Evolutionary conservation across 2,797 vertebrate species (phyloP).

Genomic region (Dendrocincla tyrannina): DNA sequence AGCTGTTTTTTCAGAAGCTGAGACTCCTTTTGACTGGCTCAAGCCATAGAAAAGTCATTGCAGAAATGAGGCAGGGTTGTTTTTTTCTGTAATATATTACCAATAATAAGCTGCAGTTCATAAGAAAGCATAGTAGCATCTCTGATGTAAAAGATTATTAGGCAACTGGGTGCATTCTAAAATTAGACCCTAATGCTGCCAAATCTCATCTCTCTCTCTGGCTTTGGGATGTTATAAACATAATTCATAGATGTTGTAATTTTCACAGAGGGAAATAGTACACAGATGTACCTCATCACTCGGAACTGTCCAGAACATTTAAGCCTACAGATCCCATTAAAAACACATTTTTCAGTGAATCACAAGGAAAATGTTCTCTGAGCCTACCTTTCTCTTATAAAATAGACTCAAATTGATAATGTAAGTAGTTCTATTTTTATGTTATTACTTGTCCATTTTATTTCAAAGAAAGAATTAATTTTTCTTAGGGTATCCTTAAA

Average conservation of each 20-base stretch:
- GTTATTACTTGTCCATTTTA: background rate
- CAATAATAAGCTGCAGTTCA: background rate
- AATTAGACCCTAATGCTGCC: background rate
- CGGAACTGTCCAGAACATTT: background rate
- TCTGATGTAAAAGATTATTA: background rate
- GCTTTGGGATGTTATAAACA: background rate
- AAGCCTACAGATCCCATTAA: constrained; percentile 7
- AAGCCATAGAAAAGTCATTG: background rate
- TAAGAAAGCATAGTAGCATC: background rate
- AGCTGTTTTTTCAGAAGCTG: background rate
- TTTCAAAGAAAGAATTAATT: background rate
- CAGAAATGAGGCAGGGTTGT: background rate
- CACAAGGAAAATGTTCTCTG: background rate
- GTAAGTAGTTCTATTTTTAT: constrained; percentile 3
- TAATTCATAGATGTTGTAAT: background rate
- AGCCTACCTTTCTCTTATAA: background rate
- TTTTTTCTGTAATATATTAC: background rate
- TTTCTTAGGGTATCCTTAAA: background rate
- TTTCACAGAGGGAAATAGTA: constrained; percentile 14
- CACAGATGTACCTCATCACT: background rate
- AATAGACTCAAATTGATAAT: constrained; percentile 41
- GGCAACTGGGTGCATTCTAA: background rate
- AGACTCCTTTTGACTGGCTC: background rate
- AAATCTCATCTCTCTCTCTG: background rate
- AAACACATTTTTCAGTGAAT: constrained; percentile 40